These are phyloP conservation scores for Rhynchophorus ferrugineus DNA, from an alignment of 1,140 invertebrate species.

Conservation along the genomic window DNA sequence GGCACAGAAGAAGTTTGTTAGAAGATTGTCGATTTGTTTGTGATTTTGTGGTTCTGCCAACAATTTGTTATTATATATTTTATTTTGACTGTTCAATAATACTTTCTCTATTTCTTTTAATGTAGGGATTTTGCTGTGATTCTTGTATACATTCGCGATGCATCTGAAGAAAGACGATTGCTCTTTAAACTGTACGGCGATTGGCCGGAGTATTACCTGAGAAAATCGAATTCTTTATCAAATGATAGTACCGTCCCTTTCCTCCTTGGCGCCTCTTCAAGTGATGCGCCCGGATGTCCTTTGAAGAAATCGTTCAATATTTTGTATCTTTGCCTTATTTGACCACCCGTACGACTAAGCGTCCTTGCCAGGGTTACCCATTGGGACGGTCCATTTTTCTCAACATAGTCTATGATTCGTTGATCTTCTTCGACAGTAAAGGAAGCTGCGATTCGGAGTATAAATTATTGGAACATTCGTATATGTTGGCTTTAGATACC, in stretches of 20 bases:
- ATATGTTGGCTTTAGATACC: constrained; percentile 7
- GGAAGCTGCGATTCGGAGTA: neutral
- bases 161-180: no score
- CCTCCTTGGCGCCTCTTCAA: constrained; percentile 36
- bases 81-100: no score
- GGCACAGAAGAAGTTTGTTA: no score
- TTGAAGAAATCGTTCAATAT: constrained; percentile 38
- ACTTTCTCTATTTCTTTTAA: no score
- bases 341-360: constrained; percentile 28
- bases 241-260: neutral
- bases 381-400: constrained; percentile 35
- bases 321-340: constrained; percentile 33
- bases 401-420: constrained; percentile 41
- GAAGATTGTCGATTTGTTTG: no score
- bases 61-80: no score
- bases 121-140: no score
- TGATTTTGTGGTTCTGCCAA: no score
- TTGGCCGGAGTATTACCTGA: constrained; percentile 18
- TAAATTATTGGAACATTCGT: neutral
- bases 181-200: no score
- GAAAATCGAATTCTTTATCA: constrained; percentile 9
- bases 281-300: constrained; percentile 33
- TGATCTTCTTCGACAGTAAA: constrained; percentile 45
- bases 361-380: constrained; percentile 27
- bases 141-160: no score